Percentiles rank a stretch among this genome's conserved stretches.
Conservation (phyloP, 2,888 invertebrate genomes). For the Microplitis manilae region DNA sequence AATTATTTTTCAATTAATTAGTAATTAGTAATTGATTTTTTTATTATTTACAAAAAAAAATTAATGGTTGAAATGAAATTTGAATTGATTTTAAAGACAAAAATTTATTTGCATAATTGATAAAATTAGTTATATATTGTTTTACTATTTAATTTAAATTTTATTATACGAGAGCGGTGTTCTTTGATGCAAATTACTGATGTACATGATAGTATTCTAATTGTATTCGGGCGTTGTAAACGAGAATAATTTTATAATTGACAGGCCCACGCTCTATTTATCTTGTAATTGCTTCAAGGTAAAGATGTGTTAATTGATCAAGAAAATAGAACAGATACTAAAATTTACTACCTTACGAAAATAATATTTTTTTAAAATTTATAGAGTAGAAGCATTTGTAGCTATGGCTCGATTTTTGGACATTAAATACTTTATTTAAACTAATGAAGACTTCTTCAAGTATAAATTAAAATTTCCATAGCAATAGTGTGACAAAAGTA, state of each 20-base stretch:
- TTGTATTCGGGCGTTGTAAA: conserved; percentile 52
- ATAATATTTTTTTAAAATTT: too few relatives aligned
- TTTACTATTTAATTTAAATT: not conserved
- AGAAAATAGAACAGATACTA: not conserved
- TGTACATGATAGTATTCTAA: conserved; percentile 26
- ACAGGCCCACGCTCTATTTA: conserved; percentile 59
- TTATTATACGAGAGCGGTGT: not conserved
- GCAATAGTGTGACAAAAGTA: too few relatives aligned
- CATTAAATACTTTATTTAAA: too few relatives aligned
- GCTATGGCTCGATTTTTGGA: too few relatives aligned
- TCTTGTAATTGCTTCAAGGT: conserved; percentile 63
- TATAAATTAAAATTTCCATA: too few relatives aligned
- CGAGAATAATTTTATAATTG: conserved; percentile 66
- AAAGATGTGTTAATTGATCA: conserved; percentile 44
- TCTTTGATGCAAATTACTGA: not conserved
- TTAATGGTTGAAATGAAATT: not conserved
- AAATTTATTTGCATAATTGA: not conserved
- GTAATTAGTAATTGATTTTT: too few relatives aligned
- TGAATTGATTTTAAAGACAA: not conserved
- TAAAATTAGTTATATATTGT: not conserved
- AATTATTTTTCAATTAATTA: too few relatives aligned
- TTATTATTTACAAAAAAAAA: too few relatives aligned
- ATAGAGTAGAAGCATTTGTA: too few relatives aligned
- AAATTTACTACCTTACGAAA: not conserved
- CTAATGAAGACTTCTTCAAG: too few relatives aligned